Evolutionary conservation across 1,140 invertebrate species (phyloP), one percentile per base, ranked within the genome.

Genomic region (Diprion similis): DNA sequence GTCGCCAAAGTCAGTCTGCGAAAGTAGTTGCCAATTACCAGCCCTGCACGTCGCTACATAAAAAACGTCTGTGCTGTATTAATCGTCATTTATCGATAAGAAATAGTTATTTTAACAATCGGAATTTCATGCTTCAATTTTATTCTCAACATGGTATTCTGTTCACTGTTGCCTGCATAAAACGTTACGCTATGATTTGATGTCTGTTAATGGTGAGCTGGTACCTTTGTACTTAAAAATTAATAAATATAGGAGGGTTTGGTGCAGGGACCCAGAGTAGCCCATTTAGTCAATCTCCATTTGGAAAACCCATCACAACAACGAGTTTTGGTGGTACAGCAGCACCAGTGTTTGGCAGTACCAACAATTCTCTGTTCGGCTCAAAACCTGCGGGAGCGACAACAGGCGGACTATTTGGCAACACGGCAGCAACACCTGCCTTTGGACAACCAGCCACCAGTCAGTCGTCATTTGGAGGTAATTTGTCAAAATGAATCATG

Each of bases 301-400:
- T 89, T 83, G 87, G 89, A 7, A 89, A 89, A 79, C 85, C 88
- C 15, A 85, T 85, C 75, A 81, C 88, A 10, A 88, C 88, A 13
- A 87, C 84, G 15, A 88, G 85, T 78, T 89, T 89, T 77, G 86
- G 85, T 24, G 83, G 85, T 24, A 80, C 78, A 8, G 76, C 84
- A 46, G 72, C 86, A 17, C 84, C 89, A 70, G 89, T 89, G 10
- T 90, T 90, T 84, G 89, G 89, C 46, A 84, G 82, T 66, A 79
- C 76, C n/a, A 83, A 83, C 77, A 89, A 86, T 37, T 87, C 89
- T n/a, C 83, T 91, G 0, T 93, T 93, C 77, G 90, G 88, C 71
- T 87, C 90, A 47, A 90, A 91, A 76, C 90, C 91, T 47, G 82
- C 90, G 71, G 89, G 86, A 86, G 76, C 88, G 67, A 80, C 89